phyloP scores from a whole-genome alignment of 2,888 invertebrate genomes.

The Pilophorus perplexus region DNA sequence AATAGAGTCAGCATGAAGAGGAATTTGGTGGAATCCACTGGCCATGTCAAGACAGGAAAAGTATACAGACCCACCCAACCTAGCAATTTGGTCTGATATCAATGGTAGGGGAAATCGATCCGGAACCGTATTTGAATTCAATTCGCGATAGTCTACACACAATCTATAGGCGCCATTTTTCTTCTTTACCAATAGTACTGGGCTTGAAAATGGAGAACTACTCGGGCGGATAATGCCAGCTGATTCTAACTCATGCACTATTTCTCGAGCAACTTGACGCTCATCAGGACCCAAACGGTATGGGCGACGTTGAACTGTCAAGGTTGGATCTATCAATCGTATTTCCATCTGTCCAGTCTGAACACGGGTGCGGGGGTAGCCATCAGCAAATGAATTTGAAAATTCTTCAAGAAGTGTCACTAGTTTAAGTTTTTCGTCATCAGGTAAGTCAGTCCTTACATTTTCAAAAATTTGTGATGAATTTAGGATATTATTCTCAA shows the following conservation, averaged over 20 bases:
- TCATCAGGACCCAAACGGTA: slow-evolving; percentile 4
- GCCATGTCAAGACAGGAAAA: slow-evolving; percentile 17
- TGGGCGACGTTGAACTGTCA: slow-evolving; percentile 13
- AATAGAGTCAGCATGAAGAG: slow-evolving; percentile 17
- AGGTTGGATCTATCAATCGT: background rate
- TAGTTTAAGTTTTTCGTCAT: no score
- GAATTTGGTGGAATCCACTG: slow-evolving; percentile 6
- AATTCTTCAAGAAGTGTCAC: no score
- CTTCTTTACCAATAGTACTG: slow-evolving; percentile 13
- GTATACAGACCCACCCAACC: slow-evolving; percentile 4
- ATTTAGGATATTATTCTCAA: background rate
- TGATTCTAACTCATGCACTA: background rate
- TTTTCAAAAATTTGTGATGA: background rate
- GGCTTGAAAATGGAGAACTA: slow-evolving; percentile 30
- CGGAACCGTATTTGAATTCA: slow-evolving; percentile 19
- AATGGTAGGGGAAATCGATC: slow-evolving; percentile 15
- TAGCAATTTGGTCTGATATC: slow-evolving; percentile 21
- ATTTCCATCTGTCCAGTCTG: background rate
- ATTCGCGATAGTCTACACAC: slow-evolving; percentile 9
- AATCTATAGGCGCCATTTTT: background rate
- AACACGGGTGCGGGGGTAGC: background rate
- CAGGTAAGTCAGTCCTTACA: background rate
- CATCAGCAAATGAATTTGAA: background rate
- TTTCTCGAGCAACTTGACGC: background rate
- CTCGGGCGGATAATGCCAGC: slow-evolving; percentile 23